Evolutionary conservation across 2,797 vertebrate genomes (phyloP).

Genomic region (Esox masquinongy): DNA sequence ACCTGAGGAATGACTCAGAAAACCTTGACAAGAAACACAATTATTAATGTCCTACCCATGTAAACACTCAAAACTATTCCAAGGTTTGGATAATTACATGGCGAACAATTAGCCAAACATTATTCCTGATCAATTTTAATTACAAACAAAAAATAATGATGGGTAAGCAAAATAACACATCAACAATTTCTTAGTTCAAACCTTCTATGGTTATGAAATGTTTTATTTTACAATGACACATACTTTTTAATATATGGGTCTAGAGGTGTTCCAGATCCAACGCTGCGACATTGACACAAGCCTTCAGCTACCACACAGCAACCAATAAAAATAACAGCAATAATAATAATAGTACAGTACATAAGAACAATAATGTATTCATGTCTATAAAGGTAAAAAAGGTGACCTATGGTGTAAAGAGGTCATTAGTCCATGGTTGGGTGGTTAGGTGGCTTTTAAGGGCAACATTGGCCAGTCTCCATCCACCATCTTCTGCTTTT

Average conservation of each 20-base stretch:
- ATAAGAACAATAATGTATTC: constrained; percentile 6
- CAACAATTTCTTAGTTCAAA: not conserved
- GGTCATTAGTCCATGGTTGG: constrained; percentile 24
- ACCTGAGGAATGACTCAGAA: not conserved
- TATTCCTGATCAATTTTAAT: no score
- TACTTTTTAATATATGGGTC: constrained; percentile 33
- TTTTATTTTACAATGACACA: constrained; percentile 44
- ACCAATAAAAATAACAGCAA: constrained; percentile 21
- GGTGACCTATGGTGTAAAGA: constrained; percentile 2
- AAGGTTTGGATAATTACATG: not conserved
- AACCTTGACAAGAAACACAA: not conserved
- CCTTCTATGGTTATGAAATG: constrained; percentile 29
- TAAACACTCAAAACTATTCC: not conserved
- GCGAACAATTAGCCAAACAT: not conserved
- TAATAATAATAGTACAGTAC: constrained; percentile 24
- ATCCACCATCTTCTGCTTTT: not conserved
- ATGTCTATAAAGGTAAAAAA: constrained; percentile 10
- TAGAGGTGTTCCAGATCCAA: not conserved
- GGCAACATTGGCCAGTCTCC: not conserved
- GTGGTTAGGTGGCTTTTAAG: not conserved
- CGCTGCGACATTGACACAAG: constrained; percentile 17
- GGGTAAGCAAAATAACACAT: not conserved
- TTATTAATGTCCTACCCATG: not conserved
- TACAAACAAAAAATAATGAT: not conserved
- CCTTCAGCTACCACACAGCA: not conserved